Base-by-base conservation (phyloP, 2,113 vertebrate genomes). In the Synchiropus splendidus region DNA sequence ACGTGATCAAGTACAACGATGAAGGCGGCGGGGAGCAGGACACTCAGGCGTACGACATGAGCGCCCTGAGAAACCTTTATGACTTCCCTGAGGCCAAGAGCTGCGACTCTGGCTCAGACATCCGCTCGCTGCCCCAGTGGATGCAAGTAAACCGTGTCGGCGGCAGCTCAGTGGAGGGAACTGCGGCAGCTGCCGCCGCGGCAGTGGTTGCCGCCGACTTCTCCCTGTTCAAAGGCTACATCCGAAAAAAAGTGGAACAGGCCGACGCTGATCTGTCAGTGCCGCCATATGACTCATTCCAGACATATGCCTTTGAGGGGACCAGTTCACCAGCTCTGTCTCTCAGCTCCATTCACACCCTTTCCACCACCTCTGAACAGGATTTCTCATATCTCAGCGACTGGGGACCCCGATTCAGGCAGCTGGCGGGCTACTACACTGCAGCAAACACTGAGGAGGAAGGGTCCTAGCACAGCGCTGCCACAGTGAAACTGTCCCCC, bases 1-100 rank as follows among this genome's bases (percentile, higher is more conserved):
- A 99, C 40, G 94, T 99, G 74, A 98, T 99, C 85, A 99, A 99
- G 65, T 99, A 99, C 88, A 99, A 99, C 0, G 95, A 98, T 1
- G 95, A 99, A 48, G 95, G 95, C 0, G 95, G 95, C 1, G 94
- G 95, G 0, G 95, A 99, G 80, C 94, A 98, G 83, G 95, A 99
- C 88, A 99, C 95, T 0, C 90, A 99, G 67, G 95, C 95, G 9
- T 99, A 99, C 10, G 95, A 99, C 83, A 99, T 99, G 95, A 93
- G 90, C 8, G 92, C 95, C 3, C 77, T 99, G 60, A 86, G 95
- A 42, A 98, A 90, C 76, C 92, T 97, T 54, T 99, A 98, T 2
- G 94, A 99, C 79, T 94, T 95, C 59, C 88, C 89, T 0, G 93
- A 98, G 58, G 80, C 85, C 56, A 93, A 94, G 64, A 84, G 79